These are phyloP conservation scores for Scortum barcoo DNA, from an alignment of 2,113 vertebrate genomes.

Conservation along the genomic window DNA sequence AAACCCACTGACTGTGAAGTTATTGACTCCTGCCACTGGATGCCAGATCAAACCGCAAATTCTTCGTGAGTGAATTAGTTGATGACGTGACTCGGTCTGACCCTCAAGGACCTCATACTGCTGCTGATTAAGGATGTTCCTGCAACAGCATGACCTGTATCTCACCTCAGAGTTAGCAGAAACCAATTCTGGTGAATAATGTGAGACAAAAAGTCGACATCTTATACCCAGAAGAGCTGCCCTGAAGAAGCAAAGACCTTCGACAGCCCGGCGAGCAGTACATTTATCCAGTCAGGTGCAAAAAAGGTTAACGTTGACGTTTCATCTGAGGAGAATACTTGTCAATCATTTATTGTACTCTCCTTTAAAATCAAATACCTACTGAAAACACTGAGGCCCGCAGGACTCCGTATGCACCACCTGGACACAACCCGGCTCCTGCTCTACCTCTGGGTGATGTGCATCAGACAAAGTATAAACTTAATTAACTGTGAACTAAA, in stretches of 20 bases:
- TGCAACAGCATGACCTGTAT: conserved; percentile 4
- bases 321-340: conserved; percentile 20
- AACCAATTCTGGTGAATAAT: conserved; percentile 25
- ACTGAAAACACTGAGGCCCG: not conserved
- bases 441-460: conserved; percentile 47
- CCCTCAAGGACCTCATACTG: conserved; percentile 19
- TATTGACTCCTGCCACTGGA: conserved; percentile 5
- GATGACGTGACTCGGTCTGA: not conserved
- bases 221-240: conserved; percentile 15
- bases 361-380: conserved; percentile 33
- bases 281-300: conserved; percentile 13
- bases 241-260: conserved; percentile 17
- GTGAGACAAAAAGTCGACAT: conserved; percentile 3
- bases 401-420: conserved; percentile 34
- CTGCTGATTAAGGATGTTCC: conserved; percentile 28
- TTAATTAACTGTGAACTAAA: conserved; percentile 71
- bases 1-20: not conserved
- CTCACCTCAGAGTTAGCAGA: conserved; percentile 29
- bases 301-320: conserved; percentile 23
- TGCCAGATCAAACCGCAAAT: conserved; percentile 16
- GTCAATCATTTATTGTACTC: conserved; percentile 13
- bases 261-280: not conserved
- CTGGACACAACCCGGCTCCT: conserved; percentile 37
- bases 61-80: conserved; percentile 15
- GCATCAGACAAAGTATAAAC: conserved; percentile 64